These are phyloP conservation scores for Cassiopea xamachana DNA, from an alignment of 30 jellyfish, hydroid and myxozoan species.

Conservation along the genomic window DNA sequence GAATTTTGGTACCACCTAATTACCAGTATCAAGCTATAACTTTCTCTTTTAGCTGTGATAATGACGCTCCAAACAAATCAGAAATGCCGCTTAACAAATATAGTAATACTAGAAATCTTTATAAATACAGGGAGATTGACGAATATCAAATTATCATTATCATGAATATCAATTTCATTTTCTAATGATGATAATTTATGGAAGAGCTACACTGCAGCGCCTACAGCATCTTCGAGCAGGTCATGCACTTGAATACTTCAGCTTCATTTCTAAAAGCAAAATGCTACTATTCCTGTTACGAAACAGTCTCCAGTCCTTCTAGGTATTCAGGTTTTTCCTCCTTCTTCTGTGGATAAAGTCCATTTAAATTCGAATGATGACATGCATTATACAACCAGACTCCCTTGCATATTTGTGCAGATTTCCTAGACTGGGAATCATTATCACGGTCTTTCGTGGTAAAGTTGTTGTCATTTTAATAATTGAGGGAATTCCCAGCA, in stretches of 20 bases:
- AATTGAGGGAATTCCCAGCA: slow-evolving; percentile 49
- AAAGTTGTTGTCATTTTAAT: slow-evolving; percentile 28
- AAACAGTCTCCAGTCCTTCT: neutral
- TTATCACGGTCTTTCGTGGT: slow-evolving; percentile 26
- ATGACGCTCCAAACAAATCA: too few relatives aligned
- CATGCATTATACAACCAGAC: neutral
- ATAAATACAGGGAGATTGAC: too few relatives aligned
- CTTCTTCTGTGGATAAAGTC: neutral
- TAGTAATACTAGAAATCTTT: too few relatives aligned
- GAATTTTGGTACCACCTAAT: neutral
- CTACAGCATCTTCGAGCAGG: neutral
- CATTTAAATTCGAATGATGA: neutral
- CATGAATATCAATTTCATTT: too few relatives aligned
- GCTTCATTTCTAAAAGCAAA: neutral
- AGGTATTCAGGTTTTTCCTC: neutral
- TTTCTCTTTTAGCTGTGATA: too few relatives aligned
- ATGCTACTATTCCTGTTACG: neutral
- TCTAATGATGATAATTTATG: too few relatives aligned
- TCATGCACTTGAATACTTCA: neutral
- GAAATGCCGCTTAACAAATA: too few relatives aligned
- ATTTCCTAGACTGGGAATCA: neutral
- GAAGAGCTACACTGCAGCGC: too few relatives aligned
- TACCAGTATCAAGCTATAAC: too few relatives aligned
- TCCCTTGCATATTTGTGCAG: neutral
- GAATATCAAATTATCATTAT: too few relatives aligned